Conservation (phyloP, 2,113 vertebrate species). For the Parus major region DNA sequence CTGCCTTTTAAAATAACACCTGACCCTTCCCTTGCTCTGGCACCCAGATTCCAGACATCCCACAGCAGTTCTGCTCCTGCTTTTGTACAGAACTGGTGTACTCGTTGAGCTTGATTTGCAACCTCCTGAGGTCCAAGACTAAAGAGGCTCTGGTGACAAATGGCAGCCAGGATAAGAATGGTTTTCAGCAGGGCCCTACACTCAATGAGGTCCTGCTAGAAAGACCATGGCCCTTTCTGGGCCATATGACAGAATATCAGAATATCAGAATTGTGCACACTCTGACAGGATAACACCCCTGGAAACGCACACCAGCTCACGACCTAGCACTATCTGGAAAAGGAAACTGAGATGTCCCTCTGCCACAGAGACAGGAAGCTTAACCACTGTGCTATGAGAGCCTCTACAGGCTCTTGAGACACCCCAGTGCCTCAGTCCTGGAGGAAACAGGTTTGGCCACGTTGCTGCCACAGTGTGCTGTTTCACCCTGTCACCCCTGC, state of each 20-base stretch:
- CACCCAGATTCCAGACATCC: neutral
- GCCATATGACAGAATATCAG: neutral
- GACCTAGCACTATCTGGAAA: neutral
- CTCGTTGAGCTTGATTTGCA: neutral
- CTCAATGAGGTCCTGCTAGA: accelerated
- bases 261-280: neutral
- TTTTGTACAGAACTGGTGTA: neutral
- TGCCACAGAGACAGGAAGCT: neutral
- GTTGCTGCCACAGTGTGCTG: neutral
- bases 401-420: neutral
- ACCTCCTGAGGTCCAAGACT: neutral
- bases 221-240: neutral
- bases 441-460: neutral
- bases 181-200: neutral
- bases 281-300: neutral
- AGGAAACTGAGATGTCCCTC: neutral
- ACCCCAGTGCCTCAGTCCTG: accelerated
- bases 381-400: neutral
- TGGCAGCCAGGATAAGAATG: neutral
- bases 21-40: neutral
- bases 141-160: neutral
- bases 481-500: neutral
- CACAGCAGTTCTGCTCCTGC: neutral
- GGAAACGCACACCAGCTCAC: neutral
- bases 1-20: neutral